These are phyloP conservation scores for Eremobia ochroleuca DNA, from an alignment of 2,888 invertebrate species.

Conservation along the genomic window DNA sequence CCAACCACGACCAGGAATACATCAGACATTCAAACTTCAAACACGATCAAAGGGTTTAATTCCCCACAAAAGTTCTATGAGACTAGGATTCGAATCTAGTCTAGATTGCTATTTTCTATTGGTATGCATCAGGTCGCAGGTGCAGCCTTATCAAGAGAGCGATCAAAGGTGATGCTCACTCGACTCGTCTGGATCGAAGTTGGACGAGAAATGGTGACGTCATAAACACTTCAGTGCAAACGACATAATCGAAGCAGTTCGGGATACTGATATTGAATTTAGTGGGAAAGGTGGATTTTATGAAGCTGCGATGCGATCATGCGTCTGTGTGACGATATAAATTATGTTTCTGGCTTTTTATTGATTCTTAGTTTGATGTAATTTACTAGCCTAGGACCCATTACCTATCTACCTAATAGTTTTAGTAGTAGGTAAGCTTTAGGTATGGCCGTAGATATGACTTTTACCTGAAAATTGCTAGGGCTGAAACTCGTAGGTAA, in stretches of 20 bases:
- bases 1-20: background rate
- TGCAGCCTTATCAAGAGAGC: slow-evolving; percentile 54
- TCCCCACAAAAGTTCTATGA: slow-evolving; percentile 30
- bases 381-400: background rate
- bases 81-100: slow-evolving; percentile 28
- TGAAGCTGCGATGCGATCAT: background rate
- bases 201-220: slow-evolving; percentile 31
- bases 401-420: background rate
- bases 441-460: background rate
- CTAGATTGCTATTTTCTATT: slow-evolving; percentile 53
- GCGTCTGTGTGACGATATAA: background rate
- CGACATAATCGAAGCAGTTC: slow-evolving; percentile 33
- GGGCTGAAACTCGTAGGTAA: background rate
- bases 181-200: slow-evolving; percentile 45
- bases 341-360: background rate
- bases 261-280: slow-evolving; percentile 35
- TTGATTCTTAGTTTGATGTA: background rate
- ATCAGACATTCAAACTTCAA: slow-evolving; percentile 11
- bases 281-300: slow-evolving; percentile 16
- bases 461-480: background rate
- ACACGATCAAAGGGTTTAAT: slow-evolving; percentile 28
- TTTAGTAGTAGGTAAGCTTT: background rate
- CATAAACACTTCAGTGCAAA: slow-evolving; percentile 52
- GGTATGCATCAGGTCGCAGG: slow-evolving; percentile 55
- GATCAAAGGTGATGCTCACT: slow-evolving; percentile 65